Base-by-base conservation (phyloP, 2,888 invertebrate genomes). In the Cistogaster globosa region DNA sequence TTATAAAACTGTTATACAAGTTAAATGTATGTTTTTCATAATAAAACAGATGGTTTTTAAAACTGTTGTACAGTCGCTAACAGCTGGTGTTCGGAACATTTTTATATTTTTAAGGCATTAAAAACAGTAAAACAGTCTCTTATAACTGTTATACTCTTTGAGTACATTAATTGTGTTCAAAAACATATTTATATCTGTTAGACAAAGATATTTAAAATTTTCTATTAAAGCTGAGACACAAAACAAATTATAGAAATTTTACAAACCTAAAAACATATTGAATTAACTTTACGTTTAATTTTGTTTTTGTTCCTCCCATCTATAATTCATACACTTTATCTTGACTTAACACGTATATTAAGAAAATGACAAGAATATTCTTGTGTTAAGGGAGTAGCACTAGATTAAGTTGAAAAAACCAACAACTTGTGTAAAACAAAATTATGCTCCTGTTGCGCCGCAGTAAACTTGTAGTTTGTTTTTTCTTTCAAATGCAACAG, bases 391-490 rank as follows among this genome's bases (percentile, higher is more conserved):
- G 48, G 67, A 57, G 65, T 45, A 67, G 36, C 48, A 36, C 9
- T 36, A 18, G 58, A 68, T 60, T 51, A 68, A 60, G 26, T 60
- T 68, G 60, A 68, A 77, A n/a, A 77, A 68, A 51, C 58, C 60
- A 68, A 77, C 78, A 69, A 69, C 53, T 68, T 78, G 32, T 62
- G 14, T n/a, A 48, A n/a, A 26, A 38, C 58, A 68, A 68, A 53
- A 60, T 77, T 60, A 65, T 55, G 26, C 53, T 45, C 18, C 77
- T 69, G 78, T 45, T 62, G 38, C 45, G 60, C 11, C 48, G 6
- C 32, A 26, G 12, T 20, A 62, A 51, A 62, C 51, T 55, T 55
- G 42, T 48, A 36, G 11, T 12, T 42, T 20, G 3, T 16, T 18
- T 57, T 55, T 32, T n/a, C n/a, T 45, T 14, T 36, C n/a, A 12